Percentiles rank a stretch among this genome's conserved stretches.
These are phyloP conservation scores for Acropternis orthonyx DNA, from an alignment of 2,797 vertebrate genomes.

Conservation along the genomic window DNA sequence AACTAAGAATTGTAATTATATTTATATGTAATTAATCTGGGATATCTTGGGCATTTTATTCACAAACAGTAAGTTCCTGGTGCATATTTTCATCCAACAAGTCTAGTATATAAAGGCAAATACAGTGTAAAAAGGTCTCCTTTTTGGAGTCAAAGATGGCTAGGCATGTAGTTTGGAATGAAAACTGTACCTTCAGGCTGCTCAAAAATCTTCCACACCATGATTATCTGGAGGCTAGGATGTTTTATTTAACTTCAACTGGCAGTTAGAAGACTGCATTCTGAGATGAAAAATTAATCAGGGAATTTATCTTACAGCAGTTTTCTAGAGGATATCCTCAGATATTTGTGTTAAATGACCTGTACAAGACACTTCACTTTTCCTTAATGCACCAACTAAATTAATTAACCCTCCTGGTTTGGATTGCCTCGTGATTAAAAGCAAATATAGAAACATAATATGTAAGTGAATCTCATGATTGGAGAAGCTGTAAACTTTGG, in stretches of 20 bases:
- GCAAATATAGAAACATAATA: not conserved
- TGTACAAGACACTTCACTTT: not conserved
- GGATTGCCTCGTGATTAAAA: not conserved
- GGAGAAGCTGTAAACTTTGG: conserved; percentile 10
- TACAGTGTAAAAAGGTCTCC: not conserved
- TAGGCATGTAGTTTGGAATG: conserved; percentile 5
- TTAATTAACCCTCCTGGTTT: not conserved
- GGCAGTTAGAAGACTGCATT: not conserved
- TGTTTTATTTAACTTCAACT: not conserved
- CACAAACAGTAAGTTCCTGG: not conserved
- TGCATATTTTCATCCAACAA: not conserved
- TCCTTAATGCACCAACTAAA: not conserved
- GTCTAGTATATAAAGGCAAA: not conserved
- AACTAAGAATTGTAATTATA: not conserved
- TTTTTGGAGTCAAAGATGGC: not conserved
- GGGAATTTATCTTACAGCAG: not conserved
- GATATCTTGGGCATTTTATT: not conserved
- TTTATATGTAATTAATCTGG: not conserved
- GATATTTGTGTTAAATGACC: not conserved
- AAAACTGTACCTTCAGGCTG: not conserved
- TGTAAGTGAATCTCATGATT: not conserved
- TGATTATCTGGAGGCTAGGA: not conserved
- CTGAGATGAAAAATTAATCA: not conserved
- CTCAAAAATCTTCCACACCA: not conserved
- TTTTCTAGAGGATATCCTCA: not conserved